Conservation (phyloP, 2,888 invertebrate genomes). For the Diarsia rubi region DNA sequence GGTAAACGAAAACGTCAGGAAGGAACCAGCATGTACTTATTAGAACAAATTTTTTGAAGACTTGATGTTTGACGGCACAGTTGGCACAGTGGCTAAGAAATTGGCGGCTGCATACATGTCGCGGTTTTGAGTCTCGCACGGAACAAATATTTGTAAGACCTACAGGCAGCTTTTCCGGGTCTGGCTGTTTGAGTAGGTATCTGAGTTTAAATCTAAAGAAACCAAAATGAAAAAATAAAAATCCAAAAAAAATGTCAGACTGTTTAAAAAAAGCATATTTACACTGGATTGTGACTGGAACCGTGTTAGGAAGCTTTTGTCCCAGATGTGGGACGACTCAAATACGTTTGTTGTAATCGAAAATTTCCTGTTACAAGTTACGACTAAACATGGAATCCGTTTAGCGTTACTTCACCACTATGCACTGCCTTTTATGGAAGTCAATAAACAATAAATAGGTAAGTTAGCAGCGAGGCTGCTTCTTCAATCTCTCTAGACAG, state of each 20-base stretch:
- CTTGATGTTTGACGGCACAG: not conserved
- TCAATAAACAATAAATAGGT: not conserved
- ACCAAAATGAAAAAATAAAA: too few relatives aligned
- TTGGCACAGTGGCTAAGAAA: too few relatives aligned
- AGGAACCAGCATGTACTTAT: not conserved
- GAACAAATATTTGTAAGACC: too few relatives aligned
- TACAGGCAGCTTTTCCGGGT: too few relatives aligned
- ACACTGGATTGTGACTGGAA: too few relatives aligned
- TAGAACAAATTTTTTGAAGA: not conserved
- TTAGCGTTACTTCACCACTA: not conserved
- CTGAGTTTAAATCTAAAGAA: too few relatives aligned
- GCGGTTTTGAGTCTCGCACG: too few relatives aligned
- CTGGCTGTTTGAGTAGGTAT: too few relatives aligned
- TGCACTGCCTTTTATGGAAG: not conserved
- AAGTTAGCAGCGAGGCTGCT: not conserved
- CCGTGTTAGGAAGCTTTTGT: not conserved
- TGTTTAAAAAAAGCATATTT: too few relatives aligned
- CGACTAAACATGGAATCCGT: not conserved
- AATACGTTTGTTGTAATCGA: not conserved
- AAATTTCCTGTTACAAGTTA: conserved; percentile 11
- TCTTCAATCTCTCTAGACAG: too few relatives aligned
- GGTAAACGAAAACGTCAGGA: not conserved
- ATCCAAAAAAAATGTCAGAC: too few relatives aligned
- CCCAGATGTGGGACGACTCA: not conserved
- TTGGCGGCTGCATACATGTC: too few relatives aligned